These are phyloP conservation scores for Melopsittacus undulatus DNA, from an alignment of 2,797 vertebrate genomes.

Conservation along the genomic window DNA sequence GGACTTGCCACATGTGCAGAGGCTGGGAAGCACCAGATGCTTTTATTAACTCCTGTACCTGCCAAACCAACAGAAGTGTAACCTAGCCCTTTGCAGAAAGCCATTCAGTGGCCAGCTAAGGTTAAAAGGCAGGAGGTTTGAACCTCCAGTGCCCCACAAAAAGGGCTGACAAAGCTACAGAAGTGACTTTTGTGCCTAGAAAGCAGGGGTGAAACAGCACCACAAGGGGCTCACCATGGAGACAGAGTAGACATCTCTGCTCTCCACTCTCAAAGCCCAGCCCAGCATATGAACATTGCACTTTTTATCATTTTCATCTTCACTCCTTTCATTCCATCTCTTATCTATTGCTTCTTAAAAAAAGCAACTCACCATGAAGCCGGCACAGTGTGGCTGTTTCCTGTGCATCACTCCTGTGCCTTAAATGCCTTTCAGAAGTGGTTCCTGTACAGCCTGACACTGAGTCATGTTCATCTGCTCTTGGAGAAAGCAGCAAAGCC, in stretches of 20 bases:
- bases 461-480: not conserved
- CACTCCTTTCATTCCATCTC: not conserved
- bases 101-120: not conserved
- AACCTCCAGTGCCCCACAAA: accelerated
- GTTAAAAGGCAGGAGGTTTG: not conserved
- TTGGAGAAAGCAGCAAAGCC: not conserved
- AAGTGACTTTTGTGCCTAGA: not conserved
- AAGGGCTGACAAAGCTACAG: not conserved
- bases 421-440: not conserved
- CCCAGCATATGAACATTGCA: accelerated
- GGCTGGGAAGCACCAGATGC: not conserved
- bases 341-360: not conserved
- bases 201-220: not conserved
- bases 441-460: not conserved
- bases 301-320: not conserved
- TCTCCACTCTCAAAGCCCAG: not conserved
- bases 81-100: not conserved
- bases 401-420: not conserved
- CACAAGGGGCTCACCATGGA: accelerated
- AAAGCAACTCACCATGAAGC: not conserved
- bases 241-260: not conserved
- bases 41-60: not conserved
- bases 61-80: not conserved
- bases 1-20: not conserved
- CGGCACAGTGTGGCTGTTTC: accelerated